These are phyloP conservation scores for Lordiphosa clarofinis DNA, from an alignment of 1,140 invertebrate species.

Conservation along the genomic window DNA sequence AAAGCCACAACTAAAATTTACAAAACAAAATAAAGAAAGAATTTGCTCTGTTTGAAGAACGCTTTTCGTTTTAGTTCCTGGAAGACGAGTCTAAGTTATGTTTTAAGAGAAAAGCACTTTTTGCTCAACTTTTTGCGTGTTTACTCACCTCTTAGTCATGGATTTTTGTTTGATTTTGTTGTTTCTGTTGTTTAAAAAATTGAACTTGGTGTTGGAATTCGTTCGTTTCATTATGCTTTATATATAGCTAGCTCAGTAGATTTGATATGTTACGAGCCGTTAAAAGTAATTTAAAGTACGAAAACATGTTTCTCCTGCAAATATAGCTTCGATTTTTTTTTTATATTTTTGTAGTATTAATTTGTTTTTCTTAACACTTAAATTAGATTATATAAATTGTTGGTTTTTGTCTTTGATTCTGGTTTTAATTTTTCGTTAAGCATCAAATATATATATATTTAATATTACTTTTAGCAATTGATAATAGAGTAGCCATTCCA, in stretches of 20 bases:
- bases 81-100: conserved; percentile 72
- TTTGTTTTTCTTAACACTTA: conserved; percentile 61
- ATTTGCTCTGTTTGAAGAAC: conserved; percentile 44
- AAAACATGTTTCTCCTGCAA: conserved; percentile 36
- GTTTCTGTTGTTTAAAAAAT: conserved; percentile 33
- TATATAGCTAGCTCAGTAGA: conserved; percentile 62
- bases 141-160: conserved; percentile 61
- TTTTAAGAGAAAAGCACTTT: conserved; percentile 40
- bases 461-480: conserved; percentile 47
- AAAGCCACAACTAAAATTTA: conserved; percentile 2
- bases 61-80: conserved; percentile 64
- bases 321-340: conserved; percentile 38
- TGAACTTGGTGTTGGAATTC: conserved; percentile 68
- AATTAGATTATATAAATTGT: conserved; percentile 25
- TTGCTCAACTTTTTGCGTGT: conserved; percentile 18
- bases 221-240: conserved; percentile 39
- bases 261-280: conserved; percentile 74
- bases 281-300: conserved; percentile 49
- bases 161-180: conserved; percentile 12
- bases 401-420: conserved; percentile 30
- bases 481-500: conserved; percentile 39
- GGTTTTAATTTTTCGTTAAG: conserved; percentile 46
- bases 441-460: conserved; percentile 47
- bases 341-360: conserved; percentile 21
- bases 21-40: not conserved